Evolutionary conservation across 2,888 invertebrate genomes (phyloP).

Genomic region (Heteropelma amictum): DNA sequence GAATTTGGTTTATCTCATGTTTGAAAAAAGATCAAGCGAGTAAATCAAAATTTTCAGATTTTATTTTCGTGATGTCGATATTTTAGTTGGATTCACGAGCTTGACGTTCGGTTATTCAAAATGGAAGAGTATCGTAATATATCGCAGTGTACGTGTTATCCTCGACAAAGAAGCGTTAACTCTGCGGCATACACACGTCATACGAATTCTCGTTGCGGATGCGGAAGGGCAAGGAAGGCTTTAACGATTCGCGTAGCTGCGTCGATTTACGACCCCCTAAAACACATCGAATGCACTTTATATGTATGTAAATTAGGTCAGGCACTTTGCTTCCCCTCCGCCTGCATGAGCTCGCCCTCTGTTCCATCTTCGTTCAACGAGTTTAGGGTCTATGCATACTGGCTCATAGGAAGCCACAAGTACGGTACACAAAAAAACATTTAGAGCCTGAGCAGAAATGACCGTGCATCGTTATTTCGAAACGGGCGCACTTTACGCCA

Average conservation of each 20-base stretch:
- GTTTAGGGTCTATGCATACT: conserved; percentile 12
- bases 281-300: conserved; percentile 78
- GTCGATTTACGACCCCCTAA: conserved; percentile 78
- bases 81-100: too few species aligned
- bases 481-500: neutral
- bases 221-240: conserved; percentile 76
- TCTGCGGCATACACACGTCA: conserved; percentile 60
- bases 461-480: neutral
- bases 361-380: conserved; percentile 11
- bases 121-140: conserved; percentile 15
- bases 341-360: conserved; percentile 52
- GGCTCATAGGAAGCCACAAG: conserved; percentile 8
- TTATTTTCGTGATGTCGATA: too few species aligned
- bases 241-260: conserved; percentile 78
- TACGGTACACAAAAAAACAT: neutral
- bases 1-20: too few species aligned
- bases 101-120: too few species aligned
- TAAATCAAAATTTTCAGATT: too few species aligned
- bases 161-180: conserved; percentile 59
- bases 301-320: conserved; percentile 78
- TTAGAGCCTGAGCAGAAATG: conserved; percentile 18
- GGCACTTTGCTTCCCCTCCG: conserved; percentile 65
- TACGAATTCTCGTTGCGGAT: conserved; percentile 49
- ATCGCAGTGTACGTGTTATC: conserved; percentile 55
- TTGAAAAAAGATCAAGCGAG: too few species aligned